Evolutionary conservation across 2,113 vertebrate genomes (phyloP), one percentile per base, ranked within the genome.

Genomic region (Seriola quinqueradiata): DNA sequence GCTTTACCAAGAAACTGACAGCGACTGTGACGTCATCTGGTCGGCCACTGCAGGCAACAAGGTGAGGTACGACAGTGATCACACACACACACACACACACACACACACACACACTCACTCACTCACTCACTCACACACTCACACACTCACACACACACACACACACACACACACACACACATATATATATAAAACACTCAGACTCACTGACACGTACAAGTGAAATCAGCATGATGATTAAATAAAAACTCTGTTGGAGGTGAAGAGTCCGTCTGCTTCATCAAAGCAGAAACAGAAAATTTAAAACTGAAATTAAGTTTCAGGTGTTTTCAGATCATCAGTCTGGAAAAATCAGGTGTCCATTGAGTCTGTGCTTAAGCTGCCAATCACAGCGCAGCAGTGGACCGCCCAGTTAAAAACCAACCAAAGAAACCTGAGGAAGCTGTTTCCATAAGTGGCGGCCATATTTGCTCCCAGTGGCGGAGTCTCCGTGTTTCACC

Each of bases 401-500:
- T 5, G 0, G 55, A 38, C 50, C 11, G 11, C 68, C 40, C 0
- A 3, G 23, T 25, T 57, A 7, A 36, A 75, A 72, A 64, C 9
- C 34, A 55, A 32, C 36, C 71, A 48, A 60, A 38, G 59, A 61
- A 59, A 80, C 70, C 75, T 57, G 63, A 84, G 50, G 76, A 63
- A 17, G 48, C 13, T 1, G 50, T 50, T 25, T 83, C 73, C 48
- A n/a, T 9, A 14, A 11, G 38, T 12, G 42, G 77, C 34, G 52
- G 28, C 60, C 75, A 48, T 72, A 5, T 82, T 72, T 19, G 65
- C 82, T 82, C 71, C 61, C 8, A 21, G 70, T 1, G 66, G 55
- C 3, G 55, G 77, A 67, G 85, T 67, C 77, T 81, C n/a, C n/a
- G 2, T 32, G 86, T 72, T 85, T 90, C 90, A 90, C 75, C 86